These are phyloP conservation scores for Machimus rusticus DNA, from an alignment of 2,888 invertebrate species.

Conservation along the genomic window DNA sequence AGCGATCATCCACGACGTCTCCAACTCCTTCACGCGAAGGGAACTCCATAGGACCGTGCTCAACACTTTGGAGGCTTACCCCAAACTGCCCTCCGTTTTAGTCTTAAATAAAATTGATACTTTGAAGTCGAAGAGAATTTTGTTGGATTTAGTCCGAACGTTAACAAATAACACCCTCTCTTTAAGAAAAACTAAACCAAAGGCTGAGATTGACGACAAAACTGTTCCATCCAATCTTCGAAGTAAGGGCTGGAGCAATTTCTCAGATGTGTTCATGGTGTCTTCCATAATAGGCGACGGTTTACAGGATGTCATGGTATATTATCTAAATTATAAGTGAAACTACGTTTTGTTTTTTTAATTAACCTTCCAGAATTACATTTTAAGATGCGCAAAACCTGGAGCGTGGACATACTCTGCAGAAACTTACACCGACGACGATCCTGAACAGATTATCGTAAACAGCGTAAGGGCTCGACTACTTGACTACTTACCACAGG, in stretches of 20 bases:
- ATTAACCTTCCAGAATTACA: conserved; percentile 53
- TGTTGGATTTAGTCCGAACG: conserved; percentile 75
- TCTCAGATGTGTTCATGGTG: conserved; percentile 89
- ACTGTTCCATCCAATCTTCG: conserved; percentile 48
- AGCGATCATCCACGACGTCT: conserved; percentile 86
- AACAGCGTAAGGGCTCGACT: conserved; percentile 83
- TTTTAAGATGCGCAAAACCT: conserved; percentile 66
- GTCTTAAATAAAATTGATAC: conserved; percentile 90
- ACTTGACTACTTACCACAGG: conserved; percentile 81
- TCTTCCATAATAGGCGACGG: conserved; percentile 85
- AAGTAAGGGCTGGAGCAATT: conserved; percentile 73
- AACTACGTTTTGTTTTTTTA: not conserved
- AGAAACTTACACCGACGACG: conserved; percentile 76
- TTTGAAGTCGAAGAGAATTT: conserved; percentile 73
- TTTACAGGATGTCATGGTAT: conserved; percentile 74
- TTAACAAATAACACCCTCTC: conserved; percentile 71
- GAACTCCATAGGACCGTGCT: conserved; percentile 75
- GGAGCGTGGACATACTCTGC: conserved; percentile 74
- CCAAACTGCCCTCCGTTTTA: conserved; percentile 73
- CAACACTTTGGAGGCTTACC: conserved; percentile 71
- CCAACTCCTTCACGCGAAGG: conserved; percentile 73
- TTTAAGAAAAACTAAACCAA: conserved; percentile 56
- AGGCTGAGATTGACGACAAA: conserved; percentile 48
- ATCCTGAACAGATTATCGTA: conserved; percentile 72
- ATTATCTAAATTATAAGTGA: not conserved